Conservation (phyloP, 2,113 vertebrate species). For the chimpanzee (Pan troglodytes) region NHGRI_mPanTro3-v2.1_pri NC_086015.1:74651001-74651500, state of each 20-base stretch:
- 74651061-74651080: background rate
- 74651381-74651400: conserved; percentile 66
- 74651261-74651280: conserved; percentile 42
- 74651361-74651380: conserved; percentile 58
- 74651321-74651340: conserved; percentile 44
- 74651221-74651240: background rate
- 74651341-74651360: conserved; percentile 61
- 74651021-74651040: background rate
- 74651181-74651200: background rate
- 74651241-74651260: conserved; percentile 10
- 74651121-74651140: conserved; percentile 2
- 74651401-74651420: conserved; percentile 65
- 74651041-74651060: background rate
- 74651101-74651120: conserved; percentile 12
- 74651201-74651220: background rate
- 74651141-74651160: background rate
- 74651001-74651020: background rate
- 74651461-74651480: conserved; percentile 72
- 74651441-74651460: conserved; percentile 37
- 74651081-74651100: background rate
- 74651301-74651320: background rate
- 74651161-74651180: background rate
- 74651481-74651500: conserved; percentile 76
- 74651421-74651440: conserved; percentile 58
- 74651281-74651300: conserved; percentile 30